Evolutionary conservation across 2,888 invertebrate genomes (phyloP).

Genomic region (Pelosia muscerda): DNA sequence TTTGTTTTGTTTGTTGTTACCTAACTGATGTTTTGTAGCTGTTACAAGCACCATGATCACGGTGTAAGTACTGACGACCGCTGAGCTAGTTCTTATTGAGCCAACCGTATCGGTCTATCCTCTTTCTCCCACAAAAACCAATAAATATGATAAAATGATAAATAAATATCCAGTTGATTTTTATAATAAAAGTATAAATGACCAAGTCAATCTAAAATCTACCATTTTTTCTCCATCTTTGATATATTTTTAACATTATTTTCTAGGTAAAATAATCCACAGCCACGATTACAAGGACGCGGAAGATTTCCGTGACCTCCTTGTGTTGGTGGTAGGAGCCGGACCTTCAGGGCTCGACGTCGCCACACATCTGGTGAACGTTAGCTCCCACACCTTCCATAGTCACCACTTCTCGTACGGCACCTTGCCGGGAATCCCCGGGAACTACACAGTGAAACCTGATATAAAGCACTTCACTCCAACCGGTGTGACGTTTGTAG

Average conservation of each 20-base stretch:
- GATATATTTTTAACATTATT: constrained; percentile 40
- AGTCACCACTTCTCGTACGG: constrained; percentile 84
- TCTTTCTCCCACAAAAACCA: no score
- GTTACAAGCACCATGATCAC: no score
- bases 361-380: constrained; percentile 87
- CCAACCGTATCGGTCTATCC: no score
- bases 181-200: no score
- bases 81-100: no score
- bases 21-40: no score
- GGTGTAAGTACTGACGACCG: no score
- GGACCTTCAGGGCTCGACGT: constrained; percentile 92
- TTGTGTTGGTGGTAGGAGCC: constrained; percentile 90
- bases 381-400: constrained; percentile 82
- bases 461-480: constrained; percentile 81
- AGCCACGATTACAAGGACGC: constrained; percentile 91
- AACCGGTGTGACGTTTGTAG: constrained; percentile 86
- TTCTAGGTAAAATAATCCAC: constrained; percentile 88
- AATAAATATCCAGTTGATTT: no score
- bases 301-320: constrained; percentile 84
- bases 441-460: constrained; percentile 84
- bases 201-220: no score
- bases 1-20: no score
- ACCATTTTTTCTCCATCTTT: neutral
- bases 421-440: constrained; percentile 77
- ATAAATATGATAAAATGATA: no score